Evolutionary conservation across 2,888 invertebrate genomes (phyloP), one percentile per base, ranked within the genome.

Genomic region (Lasioglossum figueresi): DNA sequence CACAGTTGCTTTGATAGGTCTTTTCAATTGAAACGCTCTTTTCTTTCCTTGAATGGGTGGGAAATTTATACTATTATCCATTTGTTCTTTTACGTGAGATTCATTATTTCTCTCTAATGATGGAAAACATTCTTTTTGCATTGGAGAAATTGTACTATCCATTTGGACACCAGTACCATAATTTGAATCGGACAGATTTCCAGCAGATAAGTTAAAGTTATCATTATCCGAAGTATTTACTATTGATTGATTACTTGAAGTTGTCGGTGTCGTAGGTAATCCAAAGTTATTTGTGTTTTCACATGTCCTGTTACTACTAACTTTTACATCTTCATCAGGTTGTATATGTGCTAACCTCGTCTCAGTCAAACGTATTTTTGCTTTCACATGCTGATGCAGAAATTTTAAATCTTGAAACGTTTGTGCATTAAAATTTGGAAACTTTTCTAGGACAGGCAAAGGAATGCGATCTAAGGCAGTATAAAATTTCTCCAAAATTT

Each of bases 381-480:
- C 95, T 93, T 96, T 97, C 6, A 97, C 95, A 92, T 96, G 96
- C 88, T 96, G 96, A 83, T 96, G 95, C 71, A 96, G 93, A 59
- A 95, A 95, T 94, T 96, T 96, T 12, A 97, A 94, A 92, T 96
- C 96, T 1, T 95, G 94, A 91, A 96, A 97, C 12, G 95, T 95
- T 68, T 95, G 95, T 34, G 94, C 93, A 88, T 97, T 96, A 92
- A 97, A 97, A 0, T 96, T 96, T 3, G 96, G 96, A 78, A 97
- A 96, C 86, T 96, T 95, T 88, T 96, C 95, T 87, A 97, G 96
- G 66, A 96, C 96, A 86, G 96, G 95, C 23, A 96, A 94, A 1
- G 97, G 97, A 89, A 97, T 96, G 94, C 96, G 96, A 89, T 96
- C 96, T 88, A 97, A 96, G 0, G 97, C 96, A 37, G 94, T 95